Conservation (phyloP, 2,113 vertebrate species). For the Oxygymnocypris stewartii region DNA sequence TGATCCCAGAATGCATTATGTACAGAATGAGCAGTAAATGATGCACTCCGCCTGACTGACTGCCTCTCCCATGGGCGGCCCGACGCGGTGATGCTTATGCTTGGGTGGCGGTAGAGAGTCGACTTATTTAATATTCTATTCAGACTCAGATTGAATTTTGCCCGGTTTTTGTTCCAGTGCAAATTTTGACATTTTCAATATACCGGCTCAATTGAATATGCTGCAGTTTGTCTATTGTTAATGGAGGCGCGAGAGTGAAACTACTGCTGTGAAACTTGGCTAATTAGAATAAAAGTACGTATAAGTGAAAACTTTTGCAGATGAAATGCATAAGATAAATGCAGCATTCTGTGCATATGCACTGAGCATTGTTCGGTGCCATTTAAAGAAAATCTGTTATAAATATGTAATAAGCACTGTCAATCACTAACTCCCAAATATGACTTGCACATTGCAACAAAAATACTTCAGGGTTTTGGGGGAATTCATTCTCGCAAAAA, state of each 20-base stretch:
- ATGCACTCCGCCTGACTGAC: slow-evolving; percentile 64
- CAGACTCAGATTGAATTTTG: slow-evolving; percentile 66
- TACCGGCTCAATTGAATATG: slow-evolving; percentile 67
- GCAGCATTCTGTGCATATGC: slow-evolving; percentile 31
- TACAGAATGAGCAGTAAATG: slow-evolving; percentile 60
- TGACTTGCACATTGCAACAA: slow-evolving; percentile 5
- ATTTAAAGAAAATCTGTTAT: slow-evolving; percentile 1
- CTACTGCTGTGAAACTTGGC: slow-evolving; percentile 45
- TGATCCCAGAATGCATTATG: slow-evolving; percentile 14
- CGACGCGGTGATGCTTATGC: slow-evolving; percentile 39
- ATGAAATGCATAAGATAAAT: slow-evolving; percentile 38
- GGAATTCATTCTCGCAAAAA: not conserved
- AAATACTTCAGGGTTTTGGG: not conserved
- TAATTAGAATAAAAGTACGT: slow-evolving; percentile 17
- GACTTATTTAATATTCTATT: slow-evolving; percentile 68
- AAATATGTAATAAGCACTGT: not conserved
- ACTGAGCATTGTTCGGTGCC: slow-evolving; percentile 41
- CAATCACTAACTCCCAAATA: not conserved
- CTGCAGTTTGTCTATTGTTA: slow-evolving; percentile 51
- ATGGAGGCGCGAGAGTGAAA: slow-evolving; percentile 11
- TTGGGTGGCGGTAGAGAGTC: slow-evolving; percentile 66
- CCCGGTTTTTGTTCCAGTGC: slow-evolving; percentile 71
- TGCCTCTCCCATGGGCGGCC: slow-evolving; percentile 56
- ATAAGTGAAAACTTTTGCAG: slow-evolving; percentile 45
- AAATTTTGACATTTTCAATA: slow-evolving; percentile 79